phyloP scores from a whole-genome alignment of 2,888 invertebrate genomes.

The Trilocha varians region DNA sequence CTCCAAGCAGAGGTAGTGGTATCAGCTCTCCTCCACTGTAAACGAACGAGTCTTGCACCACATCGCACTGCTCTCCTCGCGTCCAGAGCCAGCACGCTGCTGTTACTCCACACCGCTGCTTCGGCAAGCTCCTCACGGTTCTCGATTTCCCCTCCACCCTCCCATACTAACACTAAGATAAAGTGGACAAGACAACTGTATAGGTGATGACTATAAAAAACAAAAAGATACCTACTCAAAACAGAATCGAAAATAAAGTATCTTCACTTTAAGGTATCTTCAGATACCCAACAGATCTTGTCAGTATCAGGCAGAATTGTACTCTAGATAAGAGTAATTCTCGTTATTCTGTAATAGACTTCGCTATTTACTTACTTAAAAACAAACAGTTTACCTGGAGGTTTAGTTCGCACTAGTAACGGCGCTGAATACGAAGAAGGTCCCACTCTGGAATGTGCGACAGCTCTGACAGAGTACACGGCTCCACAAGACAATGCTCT shows the following conservation, averaged over 20 bases:
- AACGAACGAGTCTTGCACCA: slow-evolving; percentile 53
- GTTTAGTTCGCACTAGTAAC: slow-evolving; percentile 54
- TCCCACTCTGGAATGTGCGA: slow-evolving; percentile 58
- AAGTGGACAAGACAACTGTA: no score
- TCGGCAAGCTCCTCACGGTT: slow-evolving; percentile 47
- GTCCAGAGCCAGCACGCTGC: slow-evolving; percentile 57
- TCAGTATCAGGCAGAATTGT: no score
- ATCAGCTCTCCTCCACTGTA: slow-evolving; percentile 61
- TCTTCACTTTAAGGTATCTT: no score
- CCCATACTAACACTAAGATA: slow-evolving; percentile 65
- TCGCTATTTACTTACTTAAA: not conserved
- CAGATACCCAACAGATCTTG: no score
- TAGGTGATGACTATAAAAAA: no score
- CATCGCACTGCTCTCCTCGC: slow-evolving; percentile 60
- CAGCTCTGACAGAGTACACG: slow-evolving; percentile 52
- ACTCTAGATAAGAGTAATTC: no score
- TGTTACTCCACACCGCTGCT: slow-evolving; percentile 66
- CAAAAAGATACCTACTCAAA: no score
- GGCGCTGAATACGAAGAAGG: slow-evolving; percentile 51
- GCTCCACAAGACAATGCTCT: slow-evolving; percentile 57
- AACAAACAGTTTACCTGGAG: slow-evolving; percentile 42
- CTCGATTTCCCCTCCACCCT: slow-evolving; percentile 52
- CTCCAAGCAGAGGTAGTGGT: slow-evolving; percentile 44
- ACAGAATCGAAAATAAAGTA: no score
- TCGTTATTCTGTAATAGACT: no score